These are phyloP conservation scores for Suricata suricatta DNA, from an alignment of 2,113 vertebrate species.

Conservation along the genomic window DNA sequence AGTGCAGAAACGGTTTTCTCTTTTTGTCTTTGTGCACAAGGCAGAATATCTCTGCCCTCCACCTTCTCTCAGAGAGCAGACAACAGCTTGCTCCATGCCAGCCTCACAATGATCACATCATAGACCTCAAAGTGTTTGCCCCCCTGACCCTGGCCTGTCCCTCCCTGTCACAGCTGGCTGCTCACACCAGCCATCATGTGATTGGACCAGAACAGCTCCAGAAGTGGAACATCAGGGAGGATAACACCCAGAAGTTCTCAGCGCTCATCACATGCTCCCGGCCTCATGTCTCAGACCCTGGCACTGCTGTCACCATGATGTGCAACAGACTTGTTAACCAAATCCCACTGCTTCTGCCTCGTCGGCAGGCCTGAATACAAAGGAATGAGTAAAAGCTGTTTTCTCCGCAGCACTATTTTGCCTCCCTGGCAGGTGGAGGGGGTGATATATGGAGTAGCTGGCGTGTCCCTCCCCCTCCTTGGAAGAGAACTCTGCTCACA, in stretches of 20 bases:
- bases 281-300: background rate
- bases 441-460: slow-evolving; percentile 53
- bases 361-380: slow-evolving; percentile 51
- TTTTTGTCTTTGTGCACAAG: background rate
- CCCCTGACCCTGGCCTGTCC: background rate
- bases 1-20: background rate
- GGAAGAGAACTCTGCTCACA: slow-evolving; percentile 64
- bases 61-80: background rate
- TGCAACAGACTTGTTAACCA: slow-evolving; percentile 54
- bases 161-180: slow-evolving; percentile 12
- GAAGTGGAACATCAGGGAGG: background rate
- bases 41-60: background rate
- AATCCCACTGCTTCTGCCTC: slow-evolving; percentile 68
- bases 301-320: slow-evolving; percentile 39
- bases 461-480: slow-evolving; percentile 68
- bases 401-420: slow-evolving; percentile 62
- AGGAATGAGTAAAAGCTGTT: slow-evolving; percentile 72
- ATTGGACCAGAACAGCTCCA: background rate
- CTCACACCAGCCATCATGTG: background rate
- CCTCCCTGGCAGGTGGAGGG: slow-evolving; percentile 75
- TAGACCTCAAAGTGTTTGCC: background rate
- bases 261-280: background rate
- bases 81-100: background rate
- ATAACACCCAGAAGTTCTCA: background rate
- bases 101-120: background rate